These are phyloP conservation scores for Orius laevigatus DNA, from an alignment of 1,140 invertebrate species.

Conservation along the genomic window DNA sequence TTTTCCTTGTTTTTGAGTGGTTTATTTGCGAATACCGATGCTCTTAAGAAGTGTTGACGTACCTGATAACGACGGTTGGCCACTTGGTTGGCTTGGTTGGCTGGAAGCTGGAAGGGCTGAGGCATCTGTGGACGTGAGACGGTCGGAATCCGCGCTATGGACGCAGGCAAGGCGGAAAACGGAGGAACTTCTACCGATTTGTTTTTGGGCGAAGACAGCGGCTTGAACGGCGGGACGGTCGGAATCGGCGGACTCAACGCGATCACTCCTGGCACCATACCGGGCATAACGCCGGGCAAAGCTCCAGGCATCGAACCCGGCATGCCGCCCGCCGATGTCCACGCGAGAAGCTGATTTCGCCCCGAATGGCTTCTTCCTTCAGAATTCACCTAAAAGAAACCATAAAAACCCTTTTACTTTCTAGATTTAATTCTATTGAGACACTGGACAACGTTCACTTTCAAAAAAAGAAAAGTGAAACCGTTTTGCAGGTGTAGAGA, in stretches of 20 bases:
- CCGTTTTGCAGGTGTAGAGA: too few species aligned
- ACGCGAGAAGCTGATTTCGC: conserved; percentile 6
- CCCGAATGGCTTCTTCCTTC: conserved; percentile 5
- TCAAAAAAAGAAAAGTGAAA: too few species aligned
- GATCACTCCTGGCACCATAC: conserved; percentile 6
- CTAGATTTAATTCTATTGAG: too few species aligned
- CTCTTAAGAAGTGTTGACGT: background rate
- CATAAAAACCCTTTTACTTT: too few species aligned
- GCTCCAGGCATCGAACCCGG: conserved; percentile 4
- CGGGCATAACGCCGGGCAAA: conserved; percentile 2
- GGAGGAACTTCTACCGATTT: conserved; percentile 26
- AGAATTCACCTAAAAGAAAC: too few species aligned
- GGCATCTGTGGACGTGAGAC: background rate
- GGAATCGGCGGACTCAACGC: conserved; percentile 9
- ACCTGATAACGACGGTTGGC: conserved; percentile 20
- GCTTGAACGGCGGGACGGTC: conserved; percentile 52
- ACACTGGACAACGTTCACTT: too few species aligned
- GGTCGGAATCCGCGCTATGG: conserved; percentile 32
- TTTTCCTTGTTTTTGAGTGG: background rate
- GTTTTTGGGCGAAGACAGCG: conserved; percentile 28
- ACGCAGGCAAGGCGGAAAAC: conserved; percentile 32
- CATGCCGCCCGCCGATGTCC: background rate
- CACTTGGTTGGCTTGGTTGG: conserved; percentile 17
- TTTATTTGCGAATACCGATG: background rate
- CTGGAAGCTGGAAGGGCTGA: conserved; percentile 11